Evolutionary conservation across 2,797 vertebrate species (phyloP), one percentile per base, ranked within the genome.

Genomic region (Xenopus petersii): DNA sequence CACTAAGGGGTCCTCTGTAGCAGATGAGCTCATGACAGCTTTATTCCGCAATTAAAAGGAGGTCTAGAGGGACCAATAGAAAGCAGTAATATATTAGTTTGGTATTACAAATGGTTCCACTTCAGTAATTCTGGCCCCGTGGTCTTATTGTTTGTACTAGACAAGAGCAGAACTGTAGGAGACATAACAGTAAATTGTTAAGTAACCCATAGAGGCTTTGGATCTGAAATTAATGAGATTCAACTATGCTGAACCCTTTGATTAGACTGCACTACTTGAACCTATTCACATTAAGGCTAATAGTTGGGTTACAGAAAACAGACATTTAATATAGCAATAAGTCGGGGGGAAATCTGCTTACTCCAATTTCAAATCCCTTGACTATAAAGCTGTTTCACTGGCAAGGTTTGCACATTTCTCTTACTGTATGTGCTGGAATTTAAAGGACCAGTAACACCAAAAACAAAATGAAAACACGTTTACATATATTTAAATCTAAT

Each of bases 71-170:
- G 68, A 21, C 42, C 42, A 21, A 36, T 61, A 61, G 36, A 49
- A 59, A 59, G 17, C 42, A 9, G 58, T 49, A 48, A 48, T 70
- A 70, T 61, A 58, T 70, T 70, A 24, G 21, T 36, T 33, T 59
- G 58, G 16, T 70, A 21, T 61, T 60, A 70, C 68, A 70, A 58
- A 61, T 70, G 67, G 67, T 70, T 42, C 10, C 59, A 13, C 36
- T 70, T 60, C 58, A 70, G 12, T 54, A 63, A 54, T 47, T 13
- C 59, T 48, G 56, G 61, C 55, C 30, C 13, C 24, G 17, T 71
- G 59, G 21, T 54, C 24, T 12, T 63, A 33, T 54, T 62, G 24
- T 46, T 62, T 51, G 51, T 26, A 51, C 16, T 12, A 62, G 47
- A 21, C 17, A 60, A 54, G n/a, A 71, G 33, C 2, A 46, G 55